phyloP scores from a whole-genome alignment of 2,888 invertebrate species.

The Eustalomyia histrio region DNA sequence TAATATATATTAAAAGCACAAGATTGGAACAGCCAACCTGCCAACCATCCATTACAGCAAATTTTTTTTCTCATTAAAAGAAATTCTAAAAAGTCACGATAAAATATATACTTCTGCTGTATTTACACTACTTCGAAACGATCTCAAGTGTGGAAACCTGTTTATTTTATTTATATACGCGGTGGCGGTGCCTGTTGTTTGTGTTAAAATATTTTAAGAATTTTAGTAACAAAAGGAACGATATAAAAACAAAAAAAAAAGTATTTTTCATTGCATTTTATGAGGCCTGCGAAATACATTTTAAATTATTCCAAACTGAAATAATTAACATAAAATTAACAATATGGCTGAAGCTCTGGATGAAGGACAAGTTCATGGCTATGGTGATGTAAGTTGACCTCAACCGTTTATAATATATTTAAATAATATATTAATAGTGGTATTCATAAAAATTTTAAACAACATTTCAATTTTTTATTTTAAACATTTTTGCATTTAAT shows the following conservation, averaged over 20 bases:
- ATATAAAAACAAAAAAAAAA: not conserved
- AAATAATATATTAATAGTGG: too few relatives aligned
- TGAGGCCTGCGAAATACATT: not conserved
- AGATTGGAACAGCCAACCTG: not conserved
- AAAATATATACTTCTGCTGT: not conserved
- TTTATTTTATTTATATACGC: not conserved
- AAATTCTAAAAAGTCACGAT: not conserved
- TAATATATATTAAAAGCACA: not conserved
- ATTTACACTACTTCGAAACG: not conserved
- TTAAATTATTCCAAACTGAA: not conserved
- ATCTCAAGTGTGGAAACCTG: not conserved
- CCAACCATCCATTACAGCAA: not conserved
- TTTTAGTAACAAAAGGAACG: not conserved
- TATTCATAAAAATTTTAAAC: too few relatives aligned
- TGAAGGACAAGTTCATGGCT: constrained; percentile 77
- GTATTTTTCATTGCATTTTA: not conserved
- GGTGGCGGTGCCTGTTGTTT: not conserved
- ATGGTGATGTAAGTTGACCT: constrained; percentile 74
- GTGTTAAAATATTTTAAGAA: not conserved
- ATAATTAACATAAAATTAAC: not conserved
- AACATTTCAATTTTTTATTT: too few relatives aligned
- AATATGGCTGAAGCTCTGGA: constrained; percentile 71
- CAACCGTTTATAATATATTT: not conserved
- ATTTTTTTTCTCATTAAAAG: not conserved
- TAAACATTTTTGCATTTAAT: too few relatives aligned